phyloP scores from a whole-genome alignment of 2,888 invertebrate genomes.

The Gisinianus flammeolus region DNA sequence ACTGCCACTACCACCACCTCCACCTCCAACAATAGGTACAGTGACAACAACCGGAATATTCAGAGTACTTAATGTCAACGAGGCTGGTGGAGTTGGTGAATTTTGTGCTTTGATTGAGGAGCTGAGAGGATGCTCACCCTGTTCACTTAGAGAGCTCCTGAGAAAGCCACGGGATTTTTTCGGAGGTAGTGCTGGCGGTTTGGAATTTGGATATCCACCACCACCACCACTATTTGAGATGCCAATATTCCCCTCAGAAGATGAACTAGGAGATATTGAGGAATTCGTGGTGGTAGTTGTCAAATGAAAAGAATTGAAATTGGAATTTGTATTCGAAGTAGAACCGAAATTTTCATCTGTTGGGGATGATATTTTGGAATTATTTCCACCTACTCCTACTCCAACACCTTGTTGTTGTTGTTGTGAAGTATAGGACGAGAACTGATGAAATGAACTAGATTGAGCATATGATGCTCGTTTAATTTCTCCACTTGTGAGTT shows the following conservation, averaged over 20 bases:
- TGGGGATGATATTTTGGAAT: slow-evolving; percentile 3
- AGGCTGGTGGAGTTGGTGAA: not conserved
- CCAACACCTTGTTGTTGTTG: not conserved
- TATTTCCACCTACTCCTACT: not conserved
- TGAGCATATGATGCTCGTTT: slow-evolving; percentile 34
- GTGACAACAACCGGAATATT: slow-evolving; percentile 16
- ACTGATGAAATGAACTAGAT: slow-evolving; percentile 53
- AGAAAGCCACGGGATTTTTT: slow-evolving; percentile 40
- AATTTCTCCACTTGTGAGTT: not conserved
- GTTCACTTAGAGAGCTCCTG: slow-evolving; percentile 37
- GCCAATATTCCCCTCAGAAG: not conserved
- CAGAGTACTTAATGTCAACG: slow-evolving; percentile 8
- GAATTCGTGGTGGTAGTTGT: not conserved
- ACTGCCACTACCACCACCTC: too few relatives aligned
- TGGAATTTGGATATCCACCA: not conserved
- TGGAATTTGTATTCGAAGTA: not conserved
- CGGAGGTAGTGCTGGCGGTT: slow-evolving; percentile 47
- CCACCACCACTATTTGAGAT: not conserved
- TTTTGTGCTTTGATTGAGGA: not conserved
- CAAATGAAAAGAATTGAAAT: not conserved
- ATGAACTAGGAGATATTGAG: slow-evolving; percentile 6
- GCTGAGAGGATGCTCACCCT: slow-evolving; percentile 25
- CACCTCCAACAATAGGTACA: not conserved
- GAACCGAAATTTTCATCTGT: not conserved
- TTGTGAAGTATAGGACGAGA: slow-evolving; percentile 44